phyloP scores from a whole-genome alignment of 1,140 invertebrate genomes.

The Aphelenchoides fujianensis region DNA sequence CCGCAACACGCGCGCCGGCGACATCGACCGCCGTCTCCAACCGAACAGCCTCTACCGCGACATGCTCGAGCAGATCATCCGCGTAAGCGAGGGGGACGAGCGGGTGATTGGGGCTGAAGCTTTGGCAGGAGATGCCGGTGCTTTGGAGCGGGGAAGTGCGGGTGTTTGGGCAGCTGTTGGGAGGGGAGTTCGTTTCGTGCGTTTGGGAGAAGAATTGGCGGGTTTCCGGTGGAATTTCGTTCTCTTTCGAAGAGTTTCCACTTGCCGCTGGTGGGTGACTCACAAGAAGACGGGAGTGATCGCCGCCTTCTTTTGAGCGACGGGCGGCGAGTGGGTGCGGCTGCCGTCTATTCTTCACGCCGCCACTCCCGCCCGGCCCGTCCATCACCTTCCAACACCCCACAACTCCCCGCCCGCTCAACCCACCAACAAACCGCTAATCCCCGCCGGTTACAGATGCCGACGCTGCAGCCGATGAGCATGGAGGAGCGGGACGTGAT shows the following conservation, averaged over 20 bases:
- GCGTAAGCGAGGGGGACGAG: too few relatives aligned
- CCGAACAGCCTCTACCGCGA: constrained; percentile 82
- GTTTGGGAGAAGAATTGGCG: neutral
- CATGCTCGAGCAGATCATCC: constrained; percentile 64
- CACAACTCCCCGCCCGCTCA: too few relatives aligned
- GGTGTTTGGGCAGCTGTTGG: neutral
- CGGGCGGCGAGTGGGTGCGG: neutral
- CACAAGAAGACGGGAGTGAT: too few relatives aligned
- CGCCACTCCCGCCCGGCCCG: too few relatives aligned
- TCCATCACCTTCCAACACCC: too few relatives aligned
- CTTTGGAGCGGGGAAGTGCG: too few relatives aligned
- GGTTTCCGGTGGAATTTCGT: neutral
- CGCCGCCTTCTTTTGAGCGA: neutral
- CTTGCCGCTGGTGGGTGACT: too few relatives aligned
- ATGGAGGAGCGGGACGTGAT: constrained; percentile 93
- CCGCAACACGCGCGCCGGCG: constrained; percentile 80
- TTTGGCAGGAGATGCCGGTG: too few relatives aligned
- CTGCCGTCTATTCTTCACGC: too few relatives aligned
- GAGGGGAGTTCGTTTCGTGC: neutral
- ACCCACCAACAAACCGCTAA: too few relatives aligned
- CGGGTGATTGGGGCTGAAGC: too few relatives aligned
- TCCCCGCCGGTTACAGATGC: constrained; percentile 81
- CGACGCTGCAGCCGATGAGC: constrained; percentile 76
- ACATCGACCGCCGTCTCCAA: constrained; percentile 85
- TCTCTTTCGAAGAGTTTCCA: too few relatives aligned